Percentiles rank a stretch among this genome's conserved stretches.
Evolutionary conservation across 2,888 invertebrate species (phyloP).

Genomic region (Mythimna ferrago): DNA sequence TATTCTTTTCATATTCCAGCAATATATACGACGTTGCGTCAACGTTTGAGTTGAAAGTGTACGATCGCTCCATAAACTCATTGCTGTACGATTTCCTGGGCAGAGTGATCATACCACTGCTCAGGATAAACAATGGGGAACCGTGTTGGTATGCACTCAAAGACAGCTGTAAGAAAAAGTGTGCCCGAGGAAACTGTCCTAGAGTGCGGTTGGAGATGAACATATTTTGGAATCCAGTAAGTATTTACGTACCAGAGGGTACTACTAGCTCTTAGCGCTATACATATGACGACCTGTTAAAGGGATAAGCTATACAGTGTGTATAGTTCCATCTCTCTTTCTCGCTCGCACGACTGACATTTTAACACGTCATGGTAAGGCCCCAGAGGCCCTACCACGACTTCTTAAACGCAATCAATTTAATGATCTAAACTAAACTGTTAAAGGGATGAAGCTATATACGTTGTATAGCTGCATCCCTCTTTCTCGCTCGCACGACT

Average conservation of each 20-base stretch:
- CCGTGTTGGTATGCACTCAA: conserved; percentile 84
- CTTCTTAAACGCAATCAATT: no score
- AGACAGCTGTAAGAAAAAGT: conserved; percentile 75
- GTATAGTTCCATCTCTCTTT: no score
- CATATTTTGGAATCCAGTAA: conserved; percentile 84
- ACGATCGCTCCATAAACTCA: conserved; percentile 76
- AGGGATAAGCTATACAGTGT: no score
- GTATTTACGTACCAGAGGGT: conserved; percentile 51
- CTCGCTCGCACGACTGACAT: no score
- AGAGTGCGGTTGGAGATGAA: conserved; percentile 82
- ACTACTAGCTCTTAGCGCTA: no score
- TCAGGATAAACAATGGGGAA: conserved; percentile 78
- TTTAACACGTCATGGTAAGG: no score
- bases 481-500: no score
- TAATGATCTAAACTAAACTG: no score
- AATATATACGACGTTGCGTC: conserved; percentile 84
- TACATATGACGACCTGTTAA: no score
- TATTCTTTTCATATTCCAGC: conserved; percentile 78
- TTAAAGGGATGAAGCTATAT: no score
- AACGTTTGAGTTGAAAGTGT: conserved; percentile 80
- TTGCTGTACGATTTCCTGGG: conserved; percentile 77
- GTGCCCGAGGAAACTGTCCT: conserved; percentile 84
- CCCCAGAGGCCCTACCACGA: no score
- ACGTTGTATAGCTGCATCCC: no score
- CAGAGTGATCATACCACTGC: conserved; percentile 81